Base-by-base conservation (phyloP, 2,888 invertebrate genomes). In the Diplazon laetatorius region DNA sequence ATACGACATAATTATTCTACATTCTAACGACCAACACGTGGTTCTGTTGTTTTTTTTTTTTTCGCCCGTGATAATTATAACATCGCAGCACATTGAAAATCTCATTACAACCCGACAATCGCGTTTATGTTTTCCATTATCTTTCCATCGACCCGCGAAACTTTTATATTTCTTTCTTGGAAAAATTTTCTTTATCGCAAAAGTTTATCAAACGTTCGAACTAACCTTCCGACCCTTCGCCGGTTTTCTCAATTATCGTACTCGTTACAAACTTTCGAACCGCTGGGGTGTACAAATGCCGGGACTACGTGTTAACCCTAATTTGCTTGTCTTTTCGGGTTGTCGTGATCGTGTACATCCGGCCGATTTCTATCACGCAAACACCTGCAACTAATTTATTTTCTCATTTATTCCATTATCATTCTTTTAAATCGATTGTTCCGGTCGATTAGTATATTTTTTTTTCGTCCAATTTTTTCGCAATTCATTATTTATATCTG, bases 281-380 rank as follows among this genome's bases (percentile, higher is more conserved):
- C 14, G 14, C 16, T 1, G 0, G 30, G 35, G 16, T 30, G 16
- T 16, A n/a, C 9, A 12, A 16, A 14, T 14, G 10, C 9, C 37
- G 37, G 37, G 57, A 57, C 35, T 18, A 3, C 10, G 57, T 14
- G 57, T 57, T 37, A 57, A 10, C 57, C 35, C 14, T 65, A 50
- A 65, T 50, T 12, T 37, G 37, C 48, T 65, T 65, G 35, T 65
- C 65, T 48, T 22, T 22, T 50, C 20, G 35, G 50, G 9, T 57
- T 30, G 30, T 30, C 30, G 6, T 6, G 6, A 37, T 39, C 48
- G 20, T 50, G 35, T 14, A 50, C 37, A 65, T 37, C 39, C 37
- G 12, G 50, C 50, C 50, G 8, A 39, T 20, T 20, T 20, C 37
- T 50, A 37, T 65, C 65, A 65, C 20, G 37, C 37, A 14, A 18